Conservation (phyloP, 2,888 invertebrate genomes). For the Chesias legatella region DNA sequence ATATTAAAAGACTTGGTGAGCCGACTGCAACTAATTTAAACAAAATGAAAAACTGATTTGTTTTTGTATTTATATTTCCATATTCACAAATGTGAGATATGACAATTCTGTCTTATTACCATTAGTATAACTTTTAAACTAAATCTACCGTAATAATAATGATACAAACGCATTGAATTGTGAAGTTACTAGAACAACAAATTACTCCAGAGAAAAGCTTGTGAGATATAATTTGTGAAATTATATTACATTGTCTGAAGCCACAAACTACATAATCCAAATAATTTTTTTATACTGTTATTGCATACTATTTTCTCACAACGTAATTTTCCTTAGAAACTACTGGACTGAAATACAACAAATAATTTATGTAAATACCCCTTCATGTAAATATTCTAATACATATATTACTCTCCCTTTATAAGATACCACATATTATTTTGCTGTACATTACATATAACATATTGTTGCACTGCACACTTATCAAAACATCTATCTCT, state of each 20-base stretch:
- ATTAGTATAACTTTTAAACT: slow-evolving; percentile 21
- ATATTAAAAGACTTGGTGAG: too few species aligned
- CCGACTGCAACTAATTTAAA: too few species aligned
- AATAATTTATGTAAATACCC: not conserved
- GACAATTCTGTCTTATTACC: slow-evolving; percentile 41
- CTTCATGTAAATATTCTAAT: too few species aligned
- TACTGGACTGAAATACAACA: not conserved
- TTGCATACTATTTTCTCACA: not conserved
- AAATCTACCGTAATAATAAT: slow-evolving; percentile 15
- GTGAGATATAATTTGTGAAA: not conserved
- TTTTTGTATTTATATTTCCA: slow-evolving; percentile 38
- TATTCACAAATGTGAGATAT: slow-evolving; percentile 46
- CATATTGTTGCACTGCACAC: too few species aligned
- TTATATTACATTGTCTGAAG: too few species aligned
- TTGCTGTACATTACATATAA: too few species aligned
- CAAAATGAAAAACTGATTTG: too few species aligned
- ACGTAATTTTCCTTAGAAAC: not conserved
- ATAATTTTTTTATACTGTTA: too few species aligned
- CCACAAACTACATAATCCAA: too few species aligned
- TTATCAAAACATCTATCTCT: too few species aligned
- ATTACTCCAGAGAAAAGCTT: slow-evolving; percentile 3
- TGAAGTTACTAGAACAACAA: slow-evolving; percentile 7
- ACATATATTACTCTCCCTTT: too few species aligned
- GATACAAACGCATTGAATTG: slow-evolving; percentile 10
- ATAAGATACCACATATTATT: too few species aligned